Conservation (phyloP, 2,797 vertebrate species). For the Podarcis siculus region DNA sequence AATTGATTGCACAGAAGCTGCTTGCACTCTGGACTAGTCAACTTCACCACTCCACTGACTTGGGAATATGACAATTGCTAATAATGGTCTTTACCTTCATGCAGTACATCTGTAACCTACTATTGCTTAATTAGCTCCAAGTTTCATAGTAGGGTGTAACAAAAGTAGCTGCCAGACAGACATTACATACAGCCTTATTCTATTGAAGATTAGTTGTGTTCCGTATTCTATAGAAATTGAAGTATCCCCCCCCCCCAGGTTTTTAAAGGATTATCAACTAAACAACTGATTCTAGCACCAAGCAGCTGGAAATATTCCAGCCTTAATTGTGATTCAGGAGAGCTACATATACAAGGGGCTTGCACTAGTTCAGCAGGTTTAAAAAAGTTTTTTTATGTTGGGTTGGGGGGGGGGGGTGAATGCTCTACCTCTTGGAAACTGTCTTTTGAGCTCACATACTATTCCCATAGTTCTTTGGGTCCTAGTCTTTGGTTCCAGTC, state of each 20-base stretch:
- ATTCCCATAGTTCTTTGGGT: neutral
- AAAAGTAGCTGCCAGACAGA: neutral
- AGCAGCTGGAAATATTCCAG: neutral
- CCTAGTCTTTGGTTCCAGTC: neutral
- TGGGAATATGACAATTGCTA: neutral
- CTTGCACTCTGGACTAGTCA: neutral
- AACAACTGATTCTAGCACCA: neutral
- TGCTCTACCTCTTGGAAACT: too few species aligned
- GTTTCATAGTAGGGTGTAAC: too few species aligned
- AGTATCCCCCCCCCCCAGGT: too few species aligned
- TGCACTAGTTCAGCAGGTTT: neutral
- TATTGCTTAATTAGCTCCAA: too few species aligned
- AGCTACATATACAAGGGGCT: neutral
- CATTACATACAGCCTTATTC: neutral
- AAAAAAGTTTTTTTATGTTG: too few species aligned
- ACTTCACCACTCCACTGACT: neutral
- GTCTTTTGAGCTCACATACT: too few species aligned
- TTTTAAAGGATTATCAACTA: too few species aligned
- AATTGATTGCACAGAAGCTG: neutral
- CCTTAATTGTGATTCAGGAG: neutral
- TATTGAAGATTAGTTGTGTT: neutral
- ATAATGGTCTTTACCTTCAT: too few species aligned
- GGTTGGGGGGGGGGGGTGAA: too few species aligned
- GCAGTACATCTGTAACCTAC: too few species aligned
- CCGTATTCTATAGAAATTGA: neutral